Evolutionary conservation across 1,140 invertebrate genomes (phyloP).

Genomic region (Diploscapter pachys): DNA sequence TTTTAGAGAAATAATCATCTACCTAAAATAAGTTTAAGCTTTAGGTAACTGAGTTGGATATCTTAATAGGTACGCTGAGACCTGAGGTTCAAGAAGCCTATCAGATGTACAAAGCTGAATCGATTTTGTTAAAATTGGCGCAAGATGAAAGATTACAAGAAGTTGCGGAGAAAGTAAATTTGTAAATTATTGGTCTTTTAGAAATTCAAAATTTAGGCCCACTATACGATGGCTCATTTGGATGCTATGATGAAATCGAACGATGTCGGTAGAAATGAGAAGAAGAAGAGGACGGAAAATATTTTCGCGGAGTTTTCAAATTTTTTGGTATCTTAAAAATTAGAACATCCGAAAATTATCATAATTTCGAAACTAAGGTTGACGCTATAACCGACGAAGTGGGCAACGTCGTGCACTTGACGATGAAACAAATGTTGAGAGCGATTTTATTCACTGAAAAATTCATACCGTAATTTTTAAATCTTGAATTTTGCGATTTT

Average conservation of each 20-base stretch:
- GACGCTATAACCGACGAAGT: slow-evolving; percentile 22
- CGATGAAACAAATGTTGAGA: slow-evolving; percentile 26
- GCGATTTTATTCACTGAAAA: slow-evolving; percentile 28
- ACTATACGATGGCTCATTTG: slow-evolving; percentile 26
- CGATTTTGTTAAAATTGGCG: slow-evolving; percentile 22
- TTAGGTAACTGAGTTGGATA: slow-evolving; percentile 25
- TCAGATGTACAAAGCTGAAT: slow-evolving; percentile 20
- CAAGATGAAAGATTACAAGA: slow-evolving; percentile 29
- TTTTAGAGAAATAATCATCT: background rate
- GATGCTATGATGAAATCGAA: slow-evolving; percentile 18
- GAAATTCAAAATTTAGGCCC: slow-evolving; percentile 13
- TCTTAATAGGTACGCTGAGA: slow-evolving; percentile 21
- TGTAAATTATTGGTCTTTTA: background rate
- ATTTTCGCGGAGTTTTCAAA: slow-evolving; percentile 27
- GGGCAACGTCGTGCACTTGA: slow-evolving; percentile 21
- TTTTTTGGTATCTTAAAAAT: slow-evolving; percentile 13
- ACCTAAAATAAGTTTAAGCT: background rate
- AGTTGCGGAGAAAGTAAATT: slow-evolving; percentile 24
- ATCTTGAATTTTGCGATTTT: background rate
- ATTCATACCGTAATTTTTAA: slow-evolving; percentile 11
- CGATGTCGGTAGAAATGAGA: slow-evolving; percentile 21
- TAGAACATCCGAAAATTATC: background rate
- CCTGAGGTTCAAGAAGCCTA: slow-evolving; percentile 27
- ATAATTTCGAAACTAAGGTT: background rate
- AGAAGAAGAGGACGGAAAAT: slow-evolving; percentile 23